Conservation (phyloP, 2,797 vertebrate genomes). For the Malurus leucopterus region DNA sequence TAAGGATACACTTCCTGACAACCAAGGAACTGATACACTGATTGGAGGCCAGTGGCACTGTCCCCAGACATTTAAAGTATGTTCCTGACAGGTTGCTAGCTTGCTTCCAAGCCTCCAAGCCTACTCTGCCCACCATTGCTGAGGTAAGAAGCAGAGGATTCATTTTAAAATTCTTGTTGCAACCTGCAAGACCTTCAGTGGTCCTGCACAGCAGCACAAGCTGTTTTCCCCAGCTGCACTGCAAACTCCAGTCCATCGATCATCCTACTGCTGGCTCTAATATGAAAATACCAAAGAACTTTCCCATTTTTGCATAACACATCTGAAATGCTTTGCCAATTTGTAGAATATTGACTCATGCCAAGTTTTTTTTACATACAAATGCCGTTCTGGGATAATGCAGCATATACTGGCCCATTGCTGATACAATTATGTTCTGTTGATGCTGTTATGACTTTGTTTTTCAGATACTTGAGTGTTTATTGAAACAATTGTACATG, state of each 20-base stretch:
- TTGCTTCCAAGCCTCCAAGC: not conserved
- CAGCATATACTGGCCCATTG: not conserved
- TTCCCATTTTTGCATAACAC: not conserved
- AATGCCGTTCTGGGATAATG: not conserved
- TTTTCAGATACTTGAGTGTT: not conserved
- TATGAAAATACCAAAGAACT: not conserved
- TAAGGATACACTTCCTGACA: not conserved
- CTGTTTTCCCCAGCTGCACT: not conserved
- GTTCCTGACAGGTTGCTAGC: not conserved
- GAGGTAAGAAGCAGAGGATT: not conserved
- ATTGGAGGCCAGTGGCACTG: not conserved
- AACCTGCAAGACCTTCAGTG: not conserved
- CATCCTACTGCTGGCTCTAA: not conserved
- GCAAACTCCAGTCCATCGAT: not conserved
- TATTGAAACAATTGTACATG: not conserved
- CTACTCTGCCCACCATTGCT: not conserved
- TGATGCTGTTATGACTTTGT: not conserved
- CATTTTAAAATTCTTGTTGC: slow-evolving; percentile 37
- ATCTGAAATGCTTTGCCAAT: not conserved
- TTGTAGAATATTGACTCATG: not conserved
- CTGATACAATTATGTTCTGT: not conserved
- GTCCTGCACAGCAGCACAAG: not conserved
- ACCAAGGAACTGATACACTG: not conserved
- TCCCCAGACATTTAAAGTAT: not conserved
- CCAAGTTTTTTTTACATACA: not conserved